A percentile compares a stretch with the other conserved stretches of the same genome.
Conservation (phyloP, 2,888 invertebrate species). For the Unio pictorum region DNA sequence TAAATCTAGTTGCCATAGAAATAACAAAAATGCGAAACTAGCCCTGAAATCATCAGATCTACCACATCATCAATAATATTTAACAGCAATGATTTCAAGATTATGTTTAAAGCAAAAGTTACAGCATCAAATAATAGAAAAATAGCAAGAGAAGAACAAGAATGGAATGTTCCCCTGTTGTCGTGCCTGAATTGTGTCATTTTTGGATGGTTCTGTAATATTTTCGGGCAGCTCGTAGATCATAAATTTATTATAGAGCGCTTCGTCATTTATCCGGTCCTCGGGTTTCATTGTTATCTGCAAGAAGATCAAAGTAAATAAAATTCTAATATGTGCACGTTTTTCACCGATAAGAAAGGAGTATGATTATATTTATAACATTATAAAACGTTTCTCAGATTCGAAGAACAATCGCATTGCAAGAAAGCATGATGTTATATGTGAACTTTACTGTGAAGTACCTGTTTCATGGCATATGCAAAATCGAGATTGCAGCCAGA, state of each 20-base stretch:
- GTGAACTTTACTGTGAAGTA: too few relatives aligned
- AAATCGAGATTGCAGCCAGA: too few relatives aligned
- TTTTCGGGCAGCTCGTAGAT: slow-evolving; percentile 82
- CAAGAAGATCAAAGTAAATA: neutral
- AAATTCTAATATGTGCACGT: neutral
- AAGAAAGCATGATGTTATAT: too few relatives aligned
- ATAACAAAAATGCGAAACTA: too few relatives aligned
- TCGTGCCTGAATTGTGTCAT: slow-evolving; percentile 13
- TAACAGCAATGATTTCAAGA: neutral
- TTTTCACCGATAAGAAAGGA: neutral
- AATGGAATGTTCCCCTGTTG: neutral
- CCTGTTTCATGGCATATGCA: too few relatives aligned
- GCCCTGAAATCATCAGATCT: too few relatives aligned
- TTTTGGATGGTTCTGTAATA: slow-evolving; percentile 72
- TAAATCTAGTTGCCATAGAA: too few relatives aligned
- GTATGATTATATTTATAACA: neutral
- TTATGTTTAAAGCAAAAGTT: neutral
- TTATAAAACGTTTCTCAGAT: too few relatives aligned
- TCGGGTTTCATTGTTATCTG: slow-evolving; percentile 82
- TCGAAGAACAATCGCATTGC: too few relatives aligned
- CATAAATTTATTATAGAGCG: slow-evolving; percentile 87
- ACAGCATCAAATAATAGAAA: neutral
- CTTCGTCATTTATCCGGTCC: slow-evolving; percentile 90
- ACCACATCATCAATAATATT: too few relatives aligned
- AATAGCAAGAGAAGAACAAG: neutral